phyloP scores from a whole-genome alignment of 2,888 invertebrate species.

The Napeogenes sylphis region DNA sequence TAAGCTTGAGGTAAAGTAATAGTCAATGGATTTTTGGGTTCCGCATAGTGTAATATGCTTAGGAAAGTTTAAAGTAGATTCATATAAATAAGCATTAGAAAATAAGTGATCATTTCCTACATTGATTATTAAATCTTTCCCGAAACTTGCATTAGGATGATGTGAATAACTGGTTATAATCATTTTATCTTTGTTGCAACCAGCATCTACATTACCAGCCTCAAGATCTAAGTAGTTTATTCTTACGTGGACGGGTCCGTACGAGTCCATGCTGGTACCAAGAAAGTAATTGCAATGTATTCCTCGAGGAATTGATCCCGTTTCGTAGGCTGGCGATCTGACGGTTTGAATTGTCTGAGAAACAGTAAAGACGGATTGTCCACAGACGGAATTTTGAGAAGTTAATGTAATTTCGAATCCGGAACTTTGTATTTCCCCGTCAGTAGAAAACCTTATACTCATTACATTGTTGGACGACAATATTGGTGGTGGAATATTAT shows the following conservation, averaged over 20 bases:
- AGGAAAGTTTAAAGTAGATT: conserved; percentile 28
- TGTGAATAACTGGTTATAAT: conserved; percentile 42
- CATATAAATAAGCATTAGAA: conserved; percentile 39
- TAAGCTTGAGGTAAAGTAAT: conserved; percentile 48
- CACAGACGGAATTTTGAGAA: conserved; percentile 60
- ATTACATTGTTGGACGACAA: conserved; percentile 79
- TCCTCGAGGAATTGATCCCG: conserved; percentile 51
- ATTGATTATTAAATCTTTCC: conserved; percentile 50
- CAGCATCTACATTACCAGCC: conserved; percentile 37
- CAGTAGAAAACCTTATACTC: conserved; percentile 82
- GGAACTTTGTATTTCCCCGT: conserved; percentile 75
- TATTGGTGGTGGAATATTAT: conserved; percentile 72
- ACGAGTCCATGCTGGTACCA: conserved; percentile 31
- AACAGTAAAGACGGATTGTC: conserved; percentile 42
- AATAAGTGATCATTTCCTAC: conserved; percentile 41
- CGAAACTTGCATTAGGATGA: conserved; percentile 44
- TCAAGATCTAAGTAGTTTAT: conserved; percentile 51
- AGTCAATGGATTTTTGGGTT: conserved; percentile 48
- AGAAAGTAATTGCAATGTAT: conserved; percentile 57
- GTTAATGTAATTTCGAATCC: conserved; percentile 81
- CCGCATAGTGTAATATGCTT: conserved; percentile 39
- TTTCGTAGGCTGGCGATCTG: conserved; percentile 55
- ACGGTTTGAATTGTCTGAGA: conserved; percentile 40
- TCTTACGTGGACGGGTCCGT: conserved; percentile 43
- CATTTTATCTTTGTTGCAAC: conserved; percentile 58